Evolutionary conservation across 2,888 invertebrate genomes (phyloP).

Genomic region (Cataglyphis cursor): DNA sequence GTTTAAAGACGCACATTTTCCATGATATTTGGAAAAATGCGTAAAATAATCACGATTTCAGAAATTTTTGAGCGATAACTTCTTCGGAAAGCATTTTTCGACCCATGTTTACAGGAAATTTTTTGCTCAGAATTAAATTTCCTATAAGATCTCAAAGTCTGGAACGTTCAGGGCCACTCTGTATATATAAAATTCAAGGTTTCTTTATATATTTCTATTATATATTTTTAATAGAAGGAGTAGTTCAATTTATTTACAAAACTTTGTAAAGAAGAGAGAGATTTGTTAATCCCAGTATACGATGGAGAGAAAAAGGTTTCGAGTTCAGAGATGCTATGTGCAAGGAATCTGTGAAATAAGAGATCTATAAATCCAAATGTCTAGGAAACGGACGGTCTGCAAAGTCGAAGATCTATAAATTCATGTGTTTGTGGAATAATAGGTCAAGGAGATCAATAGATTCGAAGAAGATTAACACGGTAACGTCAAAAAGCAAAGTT

Average conservation of each 20-base stretch:
- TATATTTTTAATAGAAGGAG: background rate
- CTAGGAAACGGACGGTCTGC: background rate
- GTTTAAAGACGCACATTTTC: no score
- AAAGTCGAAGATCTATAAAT: conserved; percentile 20
- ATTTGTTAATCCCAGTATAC: background rate
- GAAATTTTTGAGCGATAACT: no score
- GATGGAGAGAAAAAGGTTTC: background rate
- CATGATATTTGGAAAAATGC: no score
- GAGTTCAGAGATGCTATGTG: conserved; percentile 14
- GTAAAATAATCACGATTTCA: no score
- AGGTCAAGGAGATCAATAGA: background rate
- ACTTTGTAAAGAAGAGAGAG: background rate
- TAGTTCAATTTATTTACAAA: background rate
- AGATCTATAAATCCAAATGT: conserved; percentile 32
- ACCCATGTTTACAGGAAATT: no score
- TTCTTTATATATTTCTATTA: background rate
- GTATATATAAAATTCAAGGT: background rate
- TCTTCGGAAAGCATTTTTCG: no score
- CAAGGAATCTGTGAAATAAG: conserved; percentile 12
- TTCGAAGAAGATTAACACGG: background rate
- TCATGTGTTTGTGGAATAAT: conserved; percentile 36
- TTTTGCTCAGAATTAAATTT: no score
- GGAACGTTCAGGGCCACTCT: no score
- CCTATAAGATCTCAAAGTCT: no score
- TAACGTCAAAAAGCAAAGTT: conserved; percentile 1